These are phyloP conservation scores for Aquatica leii DNA, from an alignment of 2,888 invertebrate genomes.

Conservation along the genomic window DNA sequence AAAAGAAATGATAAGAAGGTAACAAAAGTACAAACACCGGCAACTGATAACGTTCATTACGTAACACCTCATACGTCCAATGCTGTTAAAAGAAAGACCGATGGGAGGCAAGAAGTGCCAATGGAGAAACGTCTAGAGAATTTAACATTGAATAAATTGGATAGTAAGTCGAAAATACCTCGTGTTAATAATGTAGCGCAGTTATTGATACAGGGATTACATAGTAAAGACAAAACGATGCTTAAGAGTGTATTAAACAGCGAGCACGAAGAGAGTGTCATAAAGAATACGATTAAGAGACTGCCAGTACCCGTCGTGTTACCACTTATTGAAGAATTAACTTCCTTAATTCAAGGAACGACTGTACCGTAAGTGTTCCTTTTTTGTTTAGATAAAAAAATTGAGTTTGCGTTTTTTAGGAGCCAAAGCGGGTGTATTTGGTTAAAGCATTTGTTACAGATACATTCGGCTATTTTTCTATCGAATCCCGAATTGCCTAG, in stretches of 20 bases:
- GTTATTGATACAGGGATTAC: slow-evolving; percentile 83
- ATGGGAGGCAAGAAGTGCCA: slow-evolving; percentile 68
- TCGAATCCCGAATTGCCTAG: slow-evolving; percentile 69
- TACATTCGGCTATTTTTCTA: slow-evolving; percentile 69
- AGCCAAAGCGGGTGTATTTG: slow-evolving; percentile 66
- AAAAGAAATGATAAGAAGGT: slow-evolving; percentile 48
- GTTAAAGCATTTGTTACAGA: slow-evolving; percentile 66
- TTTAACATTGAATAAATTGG: slow-evolving; percentile 71
- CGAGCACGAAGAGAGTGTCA: slow-evolving; percentile 68
- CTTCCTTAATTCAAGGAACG: slow-evolving; percentile 72
- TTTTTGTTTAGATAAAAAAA: too few relatives aligned
- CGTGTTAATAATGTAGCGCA: slow-evolving; percentile 79
- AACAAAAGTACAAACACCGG: slow-evolving; percentile 59
- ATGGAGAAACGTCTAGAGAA: slow-evolving; percentile 86
- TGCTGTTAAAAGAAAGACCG: slow-evolving; percentile 55
- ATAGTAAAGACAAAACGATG: slow-evolving; percentile 81
- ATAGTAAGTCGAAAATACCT: slow-evolving; percentile 63
- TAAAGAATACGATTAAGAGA: slow-evolving; percentile 76
- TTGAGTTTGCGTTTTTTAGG: slow-evolving; percentile 59
- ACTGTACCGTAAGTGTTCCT: slow-evolving; percentile 69
- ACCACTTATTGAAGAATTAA: slow-evolving; percentile 77
- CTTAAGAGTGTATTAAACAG: slow-evolving; percentile 76
- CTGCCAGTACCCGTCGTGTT: slow-evolving; percentile 80
- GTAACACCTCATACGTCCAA: slow-evolving; percentile 57
- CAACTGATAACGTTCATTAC: slow-evolving; percentile 63